These are phyloP conservation scores for Sipha flava DNA, from an alignment of 1,140 invertebrate species.

Conservation along the genomic window DNA sequence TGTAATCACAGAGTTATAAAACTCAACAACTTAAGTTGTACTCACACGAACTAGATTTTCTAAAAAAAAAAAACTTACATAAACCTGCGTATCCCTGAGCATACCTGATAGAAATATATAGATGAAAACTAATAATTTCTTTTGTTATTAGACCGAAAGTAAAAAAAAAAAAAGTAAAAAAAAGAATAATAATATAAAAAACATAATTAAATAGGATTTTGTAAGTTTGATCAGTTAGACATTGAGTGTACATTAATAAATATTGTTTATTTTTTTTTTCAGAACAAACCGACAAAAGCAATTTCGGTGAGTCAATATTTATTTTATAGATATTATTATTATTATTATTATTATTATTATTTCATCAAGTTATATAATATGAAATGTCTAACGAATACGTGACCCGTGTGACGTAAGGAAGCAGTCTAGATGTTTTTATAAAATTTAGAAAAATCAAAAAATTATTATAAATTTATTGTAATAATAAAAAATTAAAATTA, in stretches of 20 bases:
- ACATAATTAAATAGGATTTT: neutral
- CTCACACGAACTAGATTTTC: too few species aligned
- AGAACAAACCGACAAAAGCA: neutral
- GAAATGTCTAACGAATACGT: too few species aligned
- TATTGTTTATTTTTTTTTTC: neutral
- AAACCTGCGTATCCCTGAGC: neutral
- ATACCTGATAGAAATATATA: neutral
- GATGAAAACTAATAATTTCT: neutral
- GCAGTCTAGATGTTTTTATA: too few species aligned
- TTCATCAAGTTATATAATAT: too few species aligned
- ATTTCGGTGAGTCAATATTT: slow-evolving; percentile 5
- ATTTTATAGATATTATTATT: neutral
- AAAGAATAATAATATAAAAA: neutral
- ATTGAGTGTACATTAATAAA: neutral
- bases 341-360: neutral
- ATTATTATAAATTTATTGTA: too few species aligned
- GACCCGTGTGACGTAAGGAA: too few species aligned
- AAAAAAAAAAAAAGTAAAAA: neutral
- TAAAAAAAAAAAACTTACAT: neutral
- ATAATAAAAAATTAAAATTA: too few species aligned
- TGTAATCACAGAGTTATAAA: too few species aligned
- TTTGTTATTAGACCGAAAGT: neutral
- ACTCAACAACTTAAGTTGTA: too few species aligned
- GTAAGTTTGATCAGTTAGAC: neutral
- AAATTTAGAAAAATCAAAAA: too few species aligned